Evolutionary conservation across 2,888 invertebrate species (phyloP).

Genomic region (Cosmia trapezina): DNA sequence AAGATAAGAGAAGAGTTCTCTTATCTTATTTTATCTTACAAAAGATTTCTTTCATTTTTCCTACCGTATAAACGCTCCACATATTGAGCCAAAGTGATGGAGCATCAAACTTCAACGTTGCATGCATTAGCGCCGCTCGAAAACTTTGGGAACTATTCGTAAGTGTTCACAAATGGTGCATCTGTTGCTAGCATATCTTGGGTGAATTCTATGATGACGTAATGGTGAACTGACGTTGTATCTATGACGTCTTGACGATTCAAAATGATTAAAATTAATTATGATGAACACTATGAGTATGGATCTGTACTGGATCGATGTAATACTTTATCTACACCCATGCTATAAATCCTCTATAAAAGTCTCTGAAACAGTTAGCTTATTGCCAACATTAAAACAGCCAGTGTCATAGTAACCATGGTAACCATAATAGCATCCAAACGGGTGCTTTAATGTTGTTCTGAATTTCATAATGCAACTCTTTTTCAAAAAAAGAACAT

Average conservation of each 20-base stretch:
- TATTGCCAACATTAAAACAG: no score
- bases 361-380: no score
- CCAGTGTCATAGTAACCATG: no score
- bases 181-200: not conserved
- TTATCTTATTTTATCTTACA: not conserved
- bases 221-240: not conserved
- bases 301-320: not conserved
- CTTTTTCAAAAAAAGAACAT: no score
- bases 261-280: not conserved
- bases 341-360: no score
- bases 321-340: no score
- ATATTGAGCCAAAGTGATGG: constrained; percentile 10
- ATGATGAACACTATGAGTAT: not conserved
- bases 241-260: not conserved
- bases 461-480: no score
- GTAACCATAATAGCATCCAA: no score
- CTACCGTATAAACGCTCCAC: not conserved
- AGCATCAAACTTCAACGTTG: constrained; percentile 21
- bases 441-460: no score
- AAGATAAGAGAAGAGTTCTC: no score
- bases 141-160: constrained; percentile 30
- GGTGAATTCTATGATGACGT: not conserved
- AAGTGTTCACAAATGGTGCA: constrained; percentile 19
- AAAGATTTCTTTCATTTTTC: not conserved
- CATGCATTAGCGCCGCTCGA: constrained; percentile 31